Percentiles rank a stretch among this genome's conserved stretches.
Evolutionary conservation across 1,140 invertebrate species (phyloP).

Genomic region (Sycophila sp.): DNA sequence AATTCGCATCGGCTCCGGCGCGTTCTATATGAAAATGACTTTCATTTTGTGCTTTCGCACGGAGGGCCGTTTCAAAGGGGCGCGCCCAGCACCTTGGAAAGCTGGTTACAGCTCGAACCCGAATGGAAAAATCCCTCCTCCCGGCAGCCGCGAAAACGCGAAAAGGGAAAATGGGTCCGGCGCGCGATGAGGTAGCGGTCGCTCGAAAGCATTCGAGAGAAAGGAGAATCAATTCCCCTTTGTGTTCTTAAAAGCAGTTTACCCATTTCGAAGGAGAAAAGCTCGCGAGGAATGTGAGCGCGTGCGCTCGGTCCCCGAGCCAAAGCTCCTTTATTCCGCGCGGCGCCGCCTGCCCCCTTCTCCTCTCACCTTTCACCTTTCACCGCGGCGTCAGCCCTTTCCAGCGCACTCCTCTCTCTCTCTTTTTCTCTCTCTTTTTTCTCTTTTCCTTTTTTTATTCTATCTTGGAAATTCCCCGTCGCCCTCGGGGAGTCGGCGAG

Average conservation of each 20-base stretch:
- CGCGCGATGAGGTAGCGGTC: not conserved
- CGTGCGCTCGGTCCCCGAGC: no score
- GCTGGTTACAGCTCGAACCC: not conserved
- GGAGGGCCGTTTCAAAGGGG: no score
- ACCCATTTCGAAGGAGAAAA: slow-evolving; percentile 15
- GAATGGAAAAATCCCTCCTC: not conserved
- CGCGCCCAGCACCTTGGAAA: no score
- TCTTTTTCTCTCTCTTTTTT: not conserved
- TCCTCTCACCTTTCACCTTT: no score
- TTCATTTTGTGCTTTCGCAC: no score
- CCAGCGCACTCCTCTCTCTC: not conserved
- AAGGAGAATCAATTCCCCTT: slow-evolving; percentile 14
- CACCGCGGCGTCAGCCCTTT: not conserved
- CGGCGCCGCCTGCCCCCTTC: no score
- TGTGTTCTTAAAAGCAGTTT: slow-evolving; percentile 30
- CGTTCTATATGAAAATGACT: no score
- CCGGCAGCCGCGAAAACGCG: not conserved
- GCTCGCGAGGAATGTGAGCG: not conserved
- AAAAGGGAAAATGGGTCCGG: not conserved
- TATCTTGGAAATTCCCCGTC: no score
- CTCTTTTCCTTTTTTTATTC: not conserved
- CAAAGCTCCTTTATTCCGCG: no score
- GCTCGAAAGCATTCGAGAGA: not conserved
- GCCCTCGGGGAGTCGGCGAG: not conserved
- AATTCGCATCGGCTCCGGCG: no score